Conservation (phyloP, 2,113 vertebrate genomes). For the Syrrhaptes paradoxus region DNA sequence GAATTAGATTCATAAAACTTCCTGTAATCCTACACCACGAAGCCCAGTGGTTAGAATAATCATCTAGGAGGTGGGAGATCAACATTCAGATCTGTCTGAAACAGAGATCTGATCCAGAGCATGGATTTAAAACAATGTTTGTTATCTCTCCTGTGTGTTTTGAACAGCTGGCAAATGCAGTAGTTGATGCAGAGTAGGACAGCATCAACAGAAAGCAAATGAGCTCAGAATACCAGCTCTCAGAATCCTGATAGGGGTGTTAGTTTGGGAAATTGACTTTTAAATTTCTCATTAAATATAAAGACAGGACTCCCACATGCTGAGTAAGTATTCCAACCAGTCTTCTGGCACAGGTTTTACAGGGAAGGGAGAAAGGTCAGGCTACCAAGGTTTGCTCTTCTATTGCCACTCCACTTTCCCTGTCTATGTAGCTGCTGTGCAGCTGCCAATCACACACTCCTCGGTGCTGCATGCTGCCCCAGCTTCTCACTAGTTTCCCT, state of each 20-base stretch:
- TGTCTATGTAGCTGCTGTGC: background rate
- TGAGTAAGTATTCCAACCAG: background rate
- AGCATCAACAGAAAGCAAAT: background rate
- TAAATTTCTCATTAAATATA: background rate
- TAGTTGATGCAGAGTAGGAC: background rate
- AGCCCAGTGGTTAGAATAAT: background rate
- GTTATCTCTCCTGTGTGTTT: background rate
- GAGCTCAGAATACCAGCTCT: background rate
- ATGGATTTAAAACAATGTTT: background rate
- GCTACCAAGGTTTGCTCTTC: background rate
- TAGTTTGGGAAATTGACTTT: background rate
- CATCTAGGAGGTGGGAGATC: background rate
- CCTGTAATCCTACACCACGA: background rate
- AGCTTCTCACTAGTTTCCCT: background rate
- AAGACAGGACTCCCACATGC: background rate
- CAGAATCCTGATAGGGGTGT: background rate
- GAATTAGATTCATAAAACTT: background rate
- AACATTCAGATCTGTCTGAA: background rate
- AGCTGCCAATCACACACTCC: background rate
- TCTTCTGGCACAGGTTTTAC: background rate
- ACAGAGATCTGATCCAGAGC: background rate
- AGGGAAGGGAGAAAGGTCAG: background rate
- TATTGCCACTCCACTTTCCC: background rate
- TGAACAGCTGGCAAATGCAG: background rate
- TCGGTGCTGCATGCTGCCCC: accelerated